Conservation (phyloP, 2,797 vertebrate species). For the Apogon hyalosoma region DNA sequence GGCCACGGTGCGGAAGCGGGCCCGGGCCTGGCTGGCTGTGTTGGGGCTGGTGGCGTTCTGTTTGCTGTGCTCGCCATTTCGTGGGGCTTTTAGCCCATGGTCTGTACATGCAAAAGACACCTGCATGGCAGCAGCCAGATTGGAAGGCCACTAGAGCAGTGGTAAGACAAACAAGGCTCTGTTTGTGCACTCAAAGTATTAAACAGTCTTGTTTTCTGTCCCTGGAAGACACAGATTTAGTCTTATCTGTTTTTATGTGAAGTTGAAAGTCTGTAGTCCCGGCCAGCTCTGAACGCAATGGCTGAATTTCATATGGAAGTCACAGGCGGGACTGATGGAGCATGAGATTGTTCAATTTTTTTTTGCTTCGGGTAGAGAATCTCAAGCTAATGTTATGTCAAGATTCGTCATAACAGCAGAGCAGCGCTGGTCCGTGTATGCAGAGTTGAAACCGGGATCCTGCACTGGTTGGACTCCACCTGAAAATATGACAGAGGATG, state of each 20-base stretch:
- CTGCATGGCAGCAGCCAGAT: slow-evolving; percentile 88
- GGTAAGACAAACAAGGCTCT: slow-evolving; percentile 25
- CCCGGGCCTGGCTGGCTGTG: slow-evolving; percentile 87
- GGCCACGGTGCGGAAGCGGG: slow-evolving; percentile 96
- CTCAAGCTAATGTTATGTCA: slow-evolving; percentile 27
- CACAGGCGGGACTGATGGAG: slow-evolving; percentile 15
- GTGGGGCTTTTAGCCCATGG: slow-evolving; percentile 93
- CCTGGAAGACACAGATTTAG: neutral
- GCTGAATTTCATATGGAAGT: slow-evolving; percentile 53
- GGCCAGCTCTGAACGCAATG: slow-evolving; percentile 26
- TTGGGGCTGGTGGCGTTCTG: slow-evolving; percentile 92
- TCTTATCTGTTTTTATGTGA: slow-evolving; percentile 22
- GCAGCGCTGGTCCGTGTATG: slow-evolving; percentile 41
- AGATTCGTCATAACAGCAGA: slow-evolving; percentile 37
- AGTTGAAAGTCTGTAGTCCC: slow-evolving; percentile 40
- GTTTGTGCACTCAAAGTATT: slow-evolving; percentile 11
- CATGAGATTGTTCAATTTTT: slow-evolving; percentile 17
- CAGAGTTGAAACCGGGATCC: slow-evolving; percentile 46
- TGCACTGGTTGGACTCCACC: slow-evolving; percentile 56
- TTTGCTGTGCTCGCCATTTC: slow-evolving; percentile 96
- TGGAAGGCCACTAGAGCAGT: slow-evolving; percentile 36
- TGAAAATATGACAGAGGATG: slow-evolving; percentile 68
- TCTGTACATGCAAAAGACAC: slow-evolving; percentile 98
- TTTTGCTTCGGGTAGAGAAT: slow-evolving; percentile 6
- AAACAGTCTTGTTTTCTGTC: slow-evolving; percentile 6